A percentile compares a stretch with the other conserved stretches of the same genome.
These are phyloP conservation scores for Xerus rutilus DNA, from an alignment of 2,797 vertebrate genomes.

Conservation along the genomic window DNA sequence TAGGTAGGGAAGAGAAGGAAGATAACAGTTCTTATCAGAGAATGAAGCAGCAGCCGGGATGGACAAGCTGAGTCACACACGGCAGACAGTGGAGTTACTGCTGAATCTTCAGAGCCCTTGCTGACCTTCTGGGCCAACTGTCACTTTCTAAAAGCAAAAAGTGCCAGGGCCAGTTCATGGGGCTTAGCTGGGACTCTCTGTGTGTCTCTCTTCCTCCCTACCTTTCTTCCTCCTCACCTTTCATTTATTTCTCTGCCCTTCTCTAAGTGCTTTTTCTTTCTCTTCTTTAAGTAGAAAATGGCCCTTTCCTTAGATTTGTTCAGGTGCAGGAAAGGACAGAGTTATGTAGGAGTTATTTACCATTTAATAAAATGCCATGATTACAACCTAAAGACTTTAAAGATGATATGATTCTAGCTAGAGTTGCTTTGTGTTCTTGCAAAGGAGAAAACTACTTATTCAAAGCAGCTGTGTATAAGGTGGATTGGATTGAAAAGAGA, in stretches of 20 bases:
- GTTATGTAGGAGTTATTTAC: neutral
- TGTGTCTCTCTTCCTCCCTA: no score
- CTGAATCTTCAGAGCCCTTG: neutral
- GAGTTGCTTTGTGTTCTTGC: neutral
- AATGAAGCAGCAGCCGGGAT: neutral
- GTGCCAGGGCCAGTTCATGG: neutral
- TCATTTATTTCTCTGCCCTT: no score
- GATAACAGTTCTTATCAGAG: neutral
- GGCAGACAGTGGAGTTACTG: neutral
- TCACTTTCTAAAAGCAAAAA: neutral
- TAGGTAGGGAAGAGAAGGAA: no score
- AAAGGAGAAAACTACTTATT: constrained; percentile 12
- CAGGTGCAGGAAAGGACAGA: neutral
- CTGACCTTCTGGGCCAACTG: neutral
- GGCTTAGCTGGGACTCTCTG: neutral
- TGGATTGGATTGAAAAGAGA: neutral
- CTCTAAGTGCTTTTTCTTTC: no score
- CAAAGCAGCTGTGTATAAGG: neutral
- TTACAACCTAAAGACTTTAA: neutral
- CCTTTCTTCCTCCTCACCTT: fast-evolving
- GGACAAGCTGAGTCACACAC: neutral
- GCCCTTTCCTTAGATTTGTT: neutral
- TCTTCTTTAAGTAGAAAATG: neutral
- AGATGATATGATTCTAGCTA: neutral
- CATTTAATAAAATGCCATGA: neutral